Percentiles rank a stretch among this genome's conserved stretches.
phyloP scores from a whole-genome alignment of 2,888 invertebrate genomes.

The Cephus runcator region DNA sequence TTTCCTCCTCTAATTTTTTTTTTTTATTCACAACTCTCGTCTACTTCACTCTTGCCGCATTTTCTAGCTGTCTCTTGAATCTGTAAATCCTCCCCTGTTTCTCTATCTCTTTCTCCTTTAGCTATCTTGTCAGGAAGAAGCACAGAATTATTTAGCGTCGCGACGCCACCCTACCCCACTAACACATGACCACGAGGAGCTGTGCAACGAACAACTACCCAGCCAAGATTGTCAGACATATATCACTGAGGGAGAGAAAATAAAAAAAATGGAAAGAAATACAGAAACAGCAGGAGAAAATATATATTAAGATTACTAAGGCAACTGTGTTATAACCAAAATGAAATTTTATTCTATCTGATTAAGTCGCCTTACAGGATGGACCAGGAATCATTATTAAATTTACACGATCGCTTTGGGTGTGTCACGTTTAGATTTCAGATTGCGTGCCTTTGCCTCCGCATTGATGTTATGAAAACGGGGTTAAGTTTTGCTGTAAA shows the following conservation, averaged over 20 bases:
- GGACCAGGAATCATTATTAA: background rate
- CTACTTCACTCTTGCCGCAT: background rate
- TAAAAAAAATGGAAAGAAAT: background rate
- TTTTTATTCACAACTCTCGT: background rate
- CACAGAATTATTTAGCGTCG: background rate
- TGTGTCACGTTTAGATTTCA: background rate
- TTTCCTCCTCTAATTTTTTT: background rate
- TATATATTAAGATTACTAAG: background rate
- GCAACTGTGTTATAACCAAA: background rate
- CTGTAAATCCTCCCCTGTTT: background rate
- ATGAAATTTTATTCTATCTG: background rate
- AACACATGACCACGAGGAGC: background rate
- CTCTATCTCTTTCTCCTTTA: background rate
- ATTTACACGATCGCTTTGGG: background rate
- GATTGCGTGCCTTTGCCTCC: background rate
- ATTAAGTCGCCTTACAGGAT: background rate
- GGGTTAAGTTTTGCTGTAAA: background rate
- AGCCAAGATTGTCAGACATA: background rate
- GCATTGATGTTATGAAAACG: background rate
- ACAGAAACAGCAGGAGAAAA: background rate
- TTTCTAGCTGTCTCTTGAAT: background rate
- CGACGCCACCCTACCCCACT: background rate
- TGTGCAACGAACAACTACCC: background rate
- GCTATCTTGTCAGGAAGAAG: background rate
- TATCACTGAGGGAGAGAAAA: background rate